phyloP scores from a whole-genome alignment of 2,888 invertebrate species.

The Ametastegia equiseti region DNA sequence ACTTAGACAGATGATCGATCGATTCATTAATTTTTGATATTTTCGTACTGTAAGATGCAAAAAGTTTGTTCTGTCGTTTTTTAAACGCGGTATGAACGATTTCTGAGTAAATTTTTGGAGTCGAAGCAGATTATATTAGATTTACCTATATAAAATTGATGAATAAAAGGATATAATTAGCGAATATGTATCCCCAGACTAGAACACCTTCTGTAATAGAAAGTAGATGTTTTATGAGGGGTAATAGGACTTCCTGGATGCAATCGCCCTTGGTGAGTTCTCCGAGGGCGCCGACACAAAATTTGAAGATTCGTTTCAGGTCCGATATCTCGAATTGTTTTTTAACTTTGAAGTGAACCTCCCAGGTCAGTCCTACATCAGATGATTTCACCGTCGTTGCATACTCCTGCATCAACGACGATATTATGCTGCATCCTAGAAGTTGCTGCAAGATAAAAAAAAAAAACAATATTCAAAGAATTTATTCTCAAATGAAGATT shows the following conservation, averaged over 20 bases:
- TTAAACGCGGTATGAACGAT: not conserved
- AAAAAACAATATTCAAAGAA: conserved; percentile 55
- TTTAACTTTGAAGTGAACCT: conserved; percentile 90
- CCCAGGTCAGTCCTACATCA: conserved; percentile 93
- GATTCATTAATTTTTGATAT: too few relatives aligned
- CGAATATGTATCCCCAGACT: conserved; percentile 89
- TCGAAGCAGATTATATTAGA: too few relatives aligned
- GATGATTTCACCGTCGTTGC: conserved; percentile 90
- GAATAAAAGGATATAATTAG: conserved; percentile 78
- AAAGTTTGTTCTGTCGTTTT: not conserved
- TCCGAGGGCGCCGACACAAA: conserved; percentile 81
- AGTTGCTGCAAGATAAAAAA: conserved; percentile 81
- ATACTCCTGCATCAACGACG: conserved; percentile 92
- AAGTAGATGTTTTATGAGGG: conserved; percentile 84
- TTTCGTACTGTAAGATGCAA: not conserved
- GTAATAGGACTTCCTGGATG: conserved; percentile 78
- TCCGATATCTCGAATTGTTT: conserved; percentile 90
- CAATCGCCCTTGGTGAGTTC: conserved; percentile 78
- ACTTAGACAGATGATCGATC: too few relatives aligned
- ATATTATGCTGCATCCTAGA: conserved; percentile 90
- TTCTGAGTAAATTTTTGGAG: too few relatives aligned
- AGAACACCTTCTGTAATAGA: conserved; percentile 88
- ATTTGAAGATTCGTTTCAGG: conserved; percentile 88
- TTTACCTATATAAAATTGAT: too few relatives aligned
- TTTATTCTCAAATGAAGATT: not conserved